Base-by-base conservation (phyloP, 2,888 invertebrate genomes). In the Cheilosia vernalis region DNA sequence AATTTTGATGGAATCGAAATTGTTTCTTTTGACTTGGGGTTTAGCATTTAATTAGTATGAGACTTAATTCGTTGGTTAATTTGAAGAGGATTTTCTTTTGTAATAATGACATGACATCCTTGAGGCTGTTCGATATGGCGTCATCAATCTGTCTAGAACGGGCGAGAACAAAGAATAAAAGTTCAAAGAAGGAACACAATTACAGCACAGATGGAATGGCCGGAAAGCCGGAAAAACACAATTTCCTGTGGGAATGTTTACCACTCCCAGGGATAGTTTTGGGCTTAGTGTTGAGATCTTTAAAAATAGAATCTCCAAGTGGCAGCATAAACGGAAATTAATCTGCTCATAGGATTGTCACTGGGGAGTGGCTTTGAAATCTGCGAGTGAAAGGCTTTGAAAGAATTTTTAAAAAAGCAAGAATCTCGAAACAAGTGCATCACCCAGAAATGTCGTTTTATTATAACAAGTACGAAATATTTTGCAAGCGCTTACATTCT, bases 211-310 rank as follows among this genome's bases (percentile, higher is more conserved):
- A 63, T 58, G 60, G 19, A 53, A 30, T 80, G 67, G 53, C 77
- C 81, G 85, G 85, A 85, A 72, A 44, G 60, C 77, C 81, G 85
- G 85, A 85, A 72, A 44, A 55, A 51, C 37, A 44, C 61, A 85
- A 85, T 85, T 85, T 85, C 85, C 85, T 70, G 60, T 49, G 15
- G 19, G 40, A 60, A 19, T 60, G 27, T 27, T 55, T n/a, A 13
- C 5, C 44, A 17, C 42, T 55, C 24, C 24, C 42, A 13, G 37
- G 58, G 70, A 58, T 60, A 24, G 4, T 42, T 4, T 27, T 30
- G 44, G 1, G 10, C 55, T 61, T 63, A 21, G 21, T 51, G 53
- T 19, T 42, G 21, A 53, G 49, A 0, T 10, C 7, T 30, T 61
- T n/a, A 30, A 7, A 19, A 61, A 17, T 2, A 6, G 6, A 27